Percentiles rank a stretch among this genome's conserved stretches.
phyloP scores from a whole-genome alignment of 2,797 vertebrate genomes.

The Karalla daura region DNA sequence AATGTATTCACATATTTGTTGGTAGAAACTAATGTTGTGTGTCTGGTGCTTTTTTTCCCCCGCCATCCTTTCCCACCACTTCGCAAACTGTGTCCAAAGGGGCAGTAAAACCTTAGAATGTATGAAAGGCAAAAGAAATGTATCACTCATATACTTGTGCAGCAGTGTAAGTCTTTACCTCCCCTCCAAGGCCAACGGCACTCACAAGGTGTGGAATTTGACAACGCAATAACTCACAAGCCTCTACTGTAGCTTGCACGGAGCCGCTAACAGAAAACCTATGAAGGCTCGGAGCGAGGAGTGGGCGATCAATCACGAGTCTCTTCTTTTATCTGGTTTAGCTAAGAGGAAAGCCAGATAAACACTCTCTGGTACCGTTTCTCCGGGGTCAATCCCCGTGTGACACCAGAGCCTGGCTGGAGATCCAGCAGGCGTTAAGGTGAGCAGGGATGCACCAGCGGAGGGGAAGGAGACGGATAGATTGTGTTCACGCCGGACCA shows the following conservation, averaged over 20 bases:
- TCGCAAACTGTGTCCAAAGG: neutral
- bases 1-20: no score
- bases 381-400: slow-evolving; percentile 72
- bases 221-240: slow-evolving; percentile 65
- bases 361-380: slow-evolving; percentile 67
- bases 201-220: slow-evolving; percentile 79
- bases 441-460: slow-evolving; percentile 28
- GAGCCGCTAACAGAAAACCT: slow-evolving; percentile 64
- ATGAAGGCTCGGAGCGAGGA: slow-evolving; percentile 48
- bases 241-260: slow-evolving; percentile 72
- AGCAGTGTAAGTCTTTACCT: slow-evolving; percentile 44
- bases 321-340: slow-evolving; percentile 76
- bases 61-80: neutral
- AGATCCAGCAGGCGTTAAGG: slow-evolving; percentile 68
- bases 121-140: slow-evolving; percentile 39
- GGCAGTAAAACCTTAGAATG: slow-evolving; percentile 24
- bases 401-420: slow-evolving; percentile 62
- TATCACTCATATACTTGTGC: slow-evolving; percentile 18
- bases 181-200: slow-evolving; percentile 42
- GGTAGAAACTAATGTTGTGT: slow-evolving; percentile 2
- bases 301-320: slow-evolving; percentile 68
- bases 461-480: slow-evolving; percentile 18
- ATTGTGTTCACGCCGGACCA: slow-evolving; percentile 38
- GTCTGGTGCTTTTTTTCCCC: neutral
- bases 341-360: slow-evolving; percentile 76